phyloP scores from a whole-genome alignment of 2,113 vertebrate genomes.

The Telmatochromis brichardi region DNA sequence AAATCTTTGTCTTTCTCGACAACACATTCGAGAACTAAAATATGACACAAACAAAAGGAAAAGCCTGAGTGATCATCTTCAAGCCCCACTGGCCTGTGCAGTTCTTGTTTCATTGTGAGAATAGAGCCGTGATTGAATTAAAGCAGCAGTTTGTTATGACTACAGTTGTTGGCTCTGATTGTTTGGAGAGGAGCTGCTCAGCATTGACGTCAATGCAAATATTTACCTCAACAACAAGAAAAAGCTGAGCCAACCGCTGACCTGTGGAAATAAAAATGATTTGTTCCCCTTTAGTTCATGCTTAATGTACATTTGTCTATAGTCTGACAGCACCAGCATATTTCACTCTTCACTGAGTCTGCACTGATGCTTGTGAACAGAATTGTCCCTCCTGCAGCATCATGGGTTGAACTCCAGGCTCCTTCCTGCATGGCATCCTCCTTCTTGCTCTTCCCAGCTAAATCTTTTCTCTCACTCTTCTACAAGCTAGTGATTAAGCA shows the following conservation, averaged over 20 bases:
- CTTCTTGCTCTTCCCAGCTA: not conserved
- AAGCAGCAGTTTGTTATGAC: not conserved
- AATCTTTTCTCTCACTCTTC: not conserved
- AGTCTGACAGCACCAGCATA: not conserved
- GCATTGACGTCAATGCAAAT: not conserved
- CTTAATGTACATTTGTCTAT: not conserved
- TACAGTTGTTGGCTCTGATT: not conserved
- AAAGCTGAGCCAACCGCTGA: not conserved
- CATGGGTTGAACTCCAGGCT: not conserved
- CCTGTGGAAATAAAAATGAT: not conserved
- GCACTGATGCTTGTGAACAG: not conserved
- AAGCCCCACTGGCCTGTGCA: rapidly evolving
- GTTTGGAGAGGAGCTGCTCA: not conserved
- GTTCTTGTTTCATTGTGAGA: not conserved
- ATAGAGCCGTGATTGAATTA: not conserved
- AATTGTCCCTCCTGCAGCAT: not conserved
- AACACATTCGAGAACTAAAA: rapidly evolving
- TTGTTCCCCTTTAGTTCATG: not conserved
- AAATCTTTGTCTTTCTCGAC: not conserved
- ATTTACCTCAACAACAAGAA: not conserved
- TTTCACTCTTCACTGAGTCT: not conserved
- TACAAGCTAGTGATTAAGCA: not conserved
- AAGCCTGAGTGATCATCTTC: not conserved
- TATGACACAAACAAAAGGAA: not conserved
- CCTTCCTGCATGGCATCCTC: not conserved